Evolutionary conservation across 2,888 invertebrate species (phyloP).

Genomic region (Sphaerophoria taeniata): DNA sequence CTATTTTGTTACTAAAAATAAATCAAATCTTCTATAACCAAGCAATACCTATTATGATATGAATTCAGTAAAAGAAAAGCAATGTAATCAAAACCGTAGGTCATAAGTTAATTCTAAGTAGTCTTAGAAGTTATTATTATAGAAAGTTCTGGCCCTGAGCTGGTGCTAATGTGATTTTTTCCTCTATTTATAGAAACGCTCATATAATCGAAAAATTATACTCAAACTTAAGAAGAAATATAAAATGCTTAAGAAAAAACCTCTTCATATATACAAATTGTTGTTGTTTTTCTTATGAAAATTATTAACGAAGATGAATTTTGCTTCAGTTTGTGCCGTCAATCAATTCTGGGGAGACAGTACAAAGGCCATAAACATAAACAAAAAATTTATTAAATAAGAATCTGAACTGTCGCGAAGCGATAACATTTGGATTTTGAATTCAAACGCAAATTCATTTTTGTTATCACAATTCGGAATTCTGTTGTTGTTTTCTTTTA

Average conservation of each 20-base stretch:
- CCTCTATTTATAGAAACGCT: conserved; percentile 61
- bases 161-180: conserved; percentile 67
- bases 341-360: conserved; percentile 39
- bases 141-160: conserved; percentile 49
- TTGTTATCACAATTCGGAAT: not conserved
- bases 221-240: conserved; percentile 55
- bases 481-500: not conserved
- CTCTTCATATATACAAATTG: conserved; percentile 12
- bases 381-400: conserved; percentile 16
- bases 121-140: conserved; percentile 34
- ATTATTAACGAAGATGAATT: conserved; percentile 21
- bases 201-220: conserved; percentile 43
- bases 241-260: conserved; percentile 13
- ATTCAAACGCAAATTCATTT: conserved; percentile 29
- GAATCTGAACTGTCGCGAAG: conserved; percentile 26
- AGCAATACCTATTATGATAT: conserved; percentile 45
- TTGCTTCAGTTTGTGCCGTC: conserved; percentile 34
- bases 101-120: conserved; percentile 63
- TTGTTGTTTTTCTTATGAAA: conserved; percentile 25
- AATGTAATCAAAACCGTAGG: conserved; percentile 68
- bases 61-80: conserved; percentile 35
- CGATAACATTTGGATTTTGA: conserved; percentile 45
- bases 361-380: conserved; percentile 48
- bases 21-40: conserved; percentile 5
- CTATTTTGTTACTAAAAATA: conserved; percentile 6